A percentile compares a stretch with the other conserved stretches of the same genome.
Evolutionary conservation across 2,797 vertebrate genomes (phyloP).

Genomic region (Chlorospingus flavigularis): DNA sequence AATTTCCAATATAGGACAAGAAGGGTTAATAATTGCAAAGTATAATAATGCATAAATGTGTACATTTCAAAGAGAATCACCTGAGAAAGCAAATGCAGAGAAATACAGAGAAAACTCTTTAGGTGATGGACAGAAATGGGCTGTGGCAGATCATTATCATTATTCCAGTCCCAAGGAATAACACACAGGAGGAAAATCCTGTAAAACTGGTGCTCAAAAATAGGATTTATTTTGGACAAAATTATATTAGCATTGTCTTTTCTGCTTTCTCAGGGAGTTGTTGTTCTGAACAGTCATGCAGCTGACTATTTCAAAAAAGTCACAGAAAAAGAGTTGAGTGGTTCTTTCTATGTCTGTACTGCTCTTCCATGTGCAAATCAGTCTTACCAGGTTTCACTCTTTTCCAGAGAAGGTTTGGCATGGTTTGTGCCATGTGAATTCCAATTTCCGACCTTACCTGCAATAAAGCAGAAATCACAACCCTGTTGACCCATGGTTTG

Average conservation of each 20-base stretch:
- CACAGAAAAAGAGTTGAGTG: background rate
- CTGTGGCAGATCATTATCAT: background rate
- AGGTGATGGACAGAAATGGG: background rate
- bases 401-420: background rate
- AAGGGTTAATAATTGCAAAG: background rate
- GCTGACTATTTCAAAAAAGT: background rate
- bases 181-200: background rate
- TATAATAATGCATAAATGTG: background rate
- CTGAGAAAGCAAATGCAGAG: background rate
- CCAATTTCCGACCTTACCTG: background rate
- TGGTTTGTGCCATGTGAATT: background rate
- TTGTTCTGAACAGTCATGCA: background rate
- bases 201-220: background rate
- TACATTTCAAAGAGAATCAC: background rate
- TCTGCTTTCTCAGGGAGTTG: background rate
- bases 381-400: too few relatives aligned
- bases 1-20: background rate
- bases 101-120: background rate
- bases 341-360: background rate
- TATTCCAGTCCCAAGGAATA: background rate
- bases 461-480: background rate
- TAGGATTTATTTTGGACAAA: background rate
- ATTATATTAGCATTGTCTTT: background rate
- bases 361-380: background rate
- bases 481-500: fast-evolving